Conservation (phyloP, 2,888 invertebrate species). For the Nomada ruficornis region DNA sequence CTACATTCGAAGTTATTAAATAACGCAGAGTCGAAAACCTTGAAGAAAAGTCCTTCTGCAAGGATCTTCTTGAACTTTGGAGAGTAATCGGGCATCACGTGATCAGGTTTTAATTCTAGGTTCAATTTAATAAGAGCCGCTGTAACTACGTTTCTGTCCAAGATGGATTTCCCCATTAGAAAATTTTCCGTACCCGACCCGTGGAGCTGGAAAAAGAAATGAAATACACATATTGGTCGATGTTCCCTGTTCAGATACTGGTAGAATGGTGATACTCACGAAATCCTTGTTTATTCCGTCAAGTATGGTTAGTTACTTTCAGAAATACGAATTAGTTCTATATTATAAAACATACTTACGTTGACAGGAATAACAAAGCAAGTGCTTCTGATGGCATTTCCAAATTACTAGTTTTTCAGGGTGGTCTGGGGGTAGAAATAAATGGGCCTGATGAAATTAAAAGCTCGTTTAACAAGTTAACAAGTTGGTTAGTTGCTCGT, state of each 20-base stretch:
- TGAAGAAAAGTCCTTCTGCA: slow-evolving; percentile 92
- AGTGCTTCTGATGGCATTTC: no score
- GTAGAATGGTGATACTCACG: slow-evolving; percentile 74
- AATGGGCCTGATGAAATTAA: no score
- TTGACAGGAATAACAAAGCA: no score
- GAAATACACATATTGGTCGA: no score
- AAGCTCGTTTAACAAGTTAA: no score
- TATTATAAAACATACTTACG: no score
- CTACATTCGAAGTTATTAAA: no score
- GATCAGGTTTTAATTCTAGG: slow-evolving; percentile 88
- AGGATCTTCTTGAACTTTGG: slow-evolving; percentile 89
- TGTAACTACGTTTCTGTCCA: slow-evolving; percentile 84
- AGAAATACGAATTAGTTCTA: no score
- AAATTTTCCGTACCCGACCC: slow-evolving; percentile 87
- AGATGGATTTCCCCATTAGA: slow-evolving; percentile 84
- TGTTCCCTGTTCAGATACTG: no score
- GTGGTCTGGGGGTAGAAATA: no score
- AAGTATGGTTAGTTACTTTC: slow-evolving; percentile 85
- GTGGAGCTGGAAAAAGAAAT: slow-evolving; percentile 83
- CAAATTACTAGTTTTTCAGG: no score
- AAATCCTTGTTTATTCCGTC: slow-evolving; percentile 85
- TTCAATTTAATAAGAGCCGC: slow-evolving; percentile 85
- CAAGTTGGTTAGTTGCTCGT: no score
- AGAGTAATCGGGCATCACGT: slow-evolving; percentile 76
- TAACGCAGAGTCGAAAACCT: slow-evolving; percentile 85